These are phyloP conservation scores for Pseudorectes ferrugineus DNA, from an alignment of 2,113 vertebrate species.

Conservation along the genomic window DNA sequence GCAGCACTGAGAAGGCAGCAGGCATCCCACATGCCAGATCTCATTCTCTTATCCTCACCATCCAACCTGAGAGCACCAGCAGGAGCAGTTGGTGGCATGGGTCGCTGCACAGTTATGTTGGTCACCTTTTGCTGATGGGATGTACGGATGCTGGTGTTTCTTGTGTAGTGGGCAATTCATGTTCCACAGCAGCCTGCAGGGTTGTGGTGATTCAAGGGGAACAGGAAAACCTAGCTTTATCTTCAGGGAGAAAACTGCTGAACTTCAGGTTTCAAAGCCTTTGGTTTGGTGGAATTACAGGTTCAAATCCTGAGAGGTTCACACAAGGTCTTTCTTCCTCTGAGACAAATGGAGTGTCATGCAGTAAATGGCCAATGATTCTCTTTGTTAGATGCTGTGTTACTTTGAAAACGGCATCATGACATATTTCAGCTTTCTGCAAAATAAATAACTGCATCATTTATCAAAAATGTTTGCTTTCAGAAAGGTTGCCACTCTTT, in stretches of 20 bases:
- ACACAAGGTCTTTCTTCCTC: slow-evolving; percentile 25
- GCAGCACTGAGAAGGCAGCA: background rate
- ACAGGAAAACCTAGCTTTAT: slow-evolving; percentile 5
- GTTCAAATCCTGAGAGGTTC: slow-evolving; percentile 32
- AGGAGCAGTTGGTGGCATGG: background rate
- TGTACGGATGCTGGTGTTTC: background rate
- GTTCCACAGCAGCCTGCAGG: background rate
- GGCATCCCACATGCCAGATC: background rate
- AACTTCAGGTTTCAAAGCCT: slow-evolving; percentile 32
- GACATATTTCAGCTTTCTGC: slow-evolving; percentile 18
- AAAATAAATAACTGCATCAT: slow-evolving; percentile 41
- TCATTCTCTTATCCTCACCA: background rate
- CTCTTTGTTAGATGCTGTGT: slow-evolving; percentile 22
- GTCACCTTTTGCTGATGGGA: background rate
- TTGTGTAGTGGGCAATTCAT: background rate
- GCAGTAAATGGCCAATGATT: slow-evolving; percentile 7
- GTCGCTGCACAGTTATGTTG: accelerated
- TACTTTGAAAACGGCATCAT: background rate
- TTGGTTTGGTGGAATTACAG: slow-evolving; percentile 22
- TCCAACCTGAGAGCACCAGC: background rate
- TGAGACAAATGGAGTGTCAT: slow-evolving; percentile 25
- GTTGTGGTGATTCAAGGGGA: background rate
- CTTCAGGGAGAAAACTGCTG: slow-evolving; percentile 5
- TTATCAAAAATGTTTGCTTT: slow-evolving; percentile 34
- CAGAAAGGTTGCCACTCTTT: background rate